Conservation (phyloP, 2,797 vertebrate genomes). For the Ataeniobius toweri region DNA sequence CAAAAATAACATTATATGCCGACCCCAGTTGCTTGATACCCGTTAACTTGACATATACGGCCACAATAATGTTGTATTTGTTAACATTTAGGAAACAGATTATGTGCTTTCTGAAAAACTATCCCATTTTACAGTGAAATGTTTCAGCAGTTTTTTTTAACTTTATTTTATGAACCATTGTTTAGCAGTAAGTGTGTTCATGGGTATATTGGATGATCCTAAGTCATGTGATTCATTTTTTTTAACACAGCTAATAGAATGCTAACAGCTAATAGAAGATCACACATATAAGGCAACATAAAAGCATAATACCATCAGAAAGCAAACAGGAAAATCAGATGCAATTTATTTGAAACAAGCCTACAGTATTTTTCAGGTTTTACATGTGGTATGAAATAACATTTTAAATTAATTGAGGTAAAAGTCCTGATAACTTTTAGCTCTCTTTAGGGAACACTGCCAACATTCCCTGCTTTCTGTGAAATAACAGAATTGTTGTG, state of each 20-base stretch:
- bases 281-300: neutral
- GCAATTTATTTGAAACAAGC: neutral
- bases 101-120: too few species aligned
- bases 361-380: neutral
- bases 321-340: neutral
- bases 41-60: neutral
- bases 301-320: neutral
- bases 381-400: neutral
- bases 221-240: neutral
- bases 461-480: constrained; percentile 3
- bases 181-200: neutral
- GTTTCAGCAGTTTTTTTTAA: too few species aligned
- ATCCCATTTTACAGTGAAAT: too few species aligned
- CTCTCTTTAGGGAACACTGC: neutral
- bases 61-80: neutral
- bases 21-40: neutral
- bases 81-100: neutral
- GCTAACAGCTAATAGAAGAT: neutral
- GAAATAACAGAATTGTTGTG: constrained; percentile 24
- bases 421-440: neutral
- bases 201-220: neutral
- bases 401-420: neutral
- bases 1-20: neutral
- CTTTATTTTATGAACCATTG: neutral
- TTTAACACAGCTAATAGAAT: neutral